Conservation (phyloP, 2,113 vertebrate genomes). For the Mionectes macconnelli region DNA sequence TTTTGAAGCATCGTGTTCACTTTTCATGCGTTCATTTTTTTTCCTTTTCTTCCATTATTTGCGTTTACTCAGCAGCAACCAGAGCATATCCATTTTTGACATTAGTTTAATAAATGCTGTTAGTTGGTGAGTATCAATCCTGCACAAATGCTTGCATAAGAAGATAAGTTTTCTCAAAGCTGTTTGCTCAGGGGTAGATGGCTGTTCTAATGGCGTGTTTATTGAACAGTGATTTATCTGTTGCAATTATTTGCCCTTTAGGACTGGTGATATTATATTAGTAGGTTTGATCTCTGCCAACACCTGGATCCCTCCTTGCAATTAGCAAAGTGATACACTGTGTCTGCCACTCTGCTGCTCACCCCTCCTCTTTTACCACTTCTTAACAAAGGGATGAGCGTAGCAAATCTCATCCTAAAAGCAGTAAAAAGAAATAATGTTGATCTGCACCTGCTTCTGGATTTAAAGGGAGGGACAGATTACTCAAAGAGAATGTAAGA, state of each 20-base stretch:
- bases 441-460: background rate
- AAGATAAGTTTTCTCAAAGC: slow-evolving; percentile 42
- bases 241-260: slow-evolving; percentile 46
- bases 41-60: background rate
- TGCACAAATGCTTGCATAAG: slow-evolving; percentile 2
- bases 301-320: slow-evolving; percentile 4
- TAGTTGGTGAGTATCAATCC: slow-evolving; percentile 35
- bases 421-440: slow-evolving; percentile 7
- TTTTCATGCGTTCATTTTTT: background rate
- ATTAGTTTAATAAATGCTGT: slow-evolving; percentile 20
- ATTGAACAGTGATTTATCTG: slow-evolving; percentile 50
- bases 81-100: background rate
- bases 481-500: slow-evolving; percentile 41
- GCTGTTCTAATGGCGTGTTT: slow-evolving; percentile 14
- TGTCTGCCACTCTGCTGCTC: background rate
- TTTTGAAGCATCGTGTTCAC: background rate
- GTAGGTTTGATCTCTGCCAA: slow-evolving; percentile 4
- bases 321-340: slow-evolving; percentile 17
- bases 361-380: background rate
- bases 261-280: background rate
- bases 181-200: slow-evolving; percentile 17
- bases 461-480: slow-evolving; percentile 10
- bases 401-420: background rate
- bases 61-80: background rate
- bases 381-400: slow-evolving; percentile 4